Conservation (phyloP, 1,140 invertebrate species). For the Cherax destructor region DNA sequence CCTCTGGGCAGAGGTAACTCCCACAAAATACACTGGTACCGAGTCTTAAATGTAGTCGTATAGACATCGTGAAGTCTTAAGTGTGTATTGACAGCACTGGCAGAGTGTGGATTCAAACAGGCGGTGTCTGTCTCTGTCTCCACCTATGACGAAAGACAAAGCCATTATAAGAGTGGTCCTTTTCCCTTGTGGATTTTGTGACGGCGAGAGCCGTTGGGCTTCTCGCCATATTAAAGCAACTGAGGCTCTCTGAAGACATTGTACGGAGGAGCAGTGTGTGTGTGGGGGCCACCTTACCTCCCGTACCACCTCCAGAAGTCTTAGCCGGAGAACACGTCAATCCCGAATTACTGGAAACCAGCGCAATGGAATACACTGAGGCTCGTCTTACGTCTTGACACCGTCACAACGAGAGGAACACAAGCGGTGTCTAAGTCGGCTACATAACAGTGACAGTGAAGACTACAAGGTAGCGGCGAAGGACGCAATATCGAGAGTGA, state of each 20-base stretch:
- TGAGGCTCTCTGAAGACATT: no score
- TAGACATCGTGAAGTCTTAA: not conserved
- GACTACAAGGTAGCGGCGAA: no score
- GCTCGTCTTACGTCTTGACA: not conserved
- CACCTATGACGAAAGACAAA: conserved; percentile 47
- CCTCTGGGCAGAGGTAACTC: not conserved
- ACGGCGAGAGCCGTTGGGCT: not conserved
- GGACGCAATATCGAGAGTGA: not conserved
- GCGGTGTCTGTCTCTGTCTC: conserved; percentile 16
- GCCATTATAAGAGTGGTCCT: not conserved
- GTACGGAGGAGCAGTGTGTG: no score
- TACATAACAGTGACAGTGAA: not conserved
- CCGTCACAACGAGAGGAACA: not conserved
- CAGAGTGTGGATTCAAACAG: not conserved
- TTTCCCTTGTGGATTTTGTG: not conserved
- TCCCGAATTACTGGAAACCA: not conserved
- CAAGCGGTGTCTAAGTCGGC: not conserved
- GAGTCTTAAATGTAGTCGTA: not conserved
- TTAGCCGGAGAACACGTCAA: not conserved
- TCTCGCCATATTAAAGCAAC: not conserved
- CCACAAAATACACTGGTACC: not conserved
- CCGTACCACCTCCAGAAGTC: not conserved
- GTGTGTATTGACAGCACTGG: not conserved
- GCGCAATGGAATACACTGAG: not conserved
- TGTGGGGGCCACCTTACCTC: not conserved